A percentile compares a stretch with the other conserved stretches of the same genome.
Conservation (phyloP, 1,140 invertebrate species). For the Anadara kagoshimensis region DNA sequence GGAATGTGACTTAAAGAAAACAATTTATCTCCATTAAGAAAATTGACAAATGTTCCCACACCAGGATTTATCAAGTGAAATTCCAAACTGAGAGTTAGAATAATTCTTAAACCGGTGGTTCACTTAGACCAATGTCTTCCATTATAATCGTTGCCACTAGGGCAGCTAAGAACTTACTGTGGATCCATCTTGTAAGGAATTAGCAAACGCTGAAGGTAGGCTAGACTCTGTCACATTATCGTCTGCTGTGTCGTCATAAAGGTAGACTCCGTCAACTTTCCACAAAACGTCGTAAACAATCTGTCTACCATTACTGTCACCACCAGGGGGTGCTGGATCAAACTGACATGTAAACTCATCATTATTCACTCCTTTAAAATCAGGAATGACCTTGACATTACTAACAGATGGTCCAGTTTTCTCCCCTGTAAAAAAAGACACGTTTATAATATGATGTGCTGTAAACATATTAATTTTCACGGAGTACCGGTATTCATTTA, state of each 20-base stretch:
- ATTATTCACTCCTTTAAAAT: conserved; percentile 41
- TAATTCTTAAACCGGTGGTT: background rate
- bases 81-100: background rate
- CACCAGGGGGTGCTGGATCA: background rate
- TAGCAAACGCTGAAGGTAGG: conserved; percentile 18
- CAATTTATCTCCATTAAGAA: too few relatives aligned
- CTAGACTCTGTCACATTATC: conserved; percentile 26
- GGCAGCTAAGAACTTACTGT: conserved; percentile 15
- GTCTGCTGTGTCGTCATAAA: conserved; percentile 21
- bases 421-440: conserved; percentile 5
- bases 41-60: too few relatives aligned
- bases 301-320: background rate
- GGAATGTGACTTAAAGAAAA: too few relatives aligned
- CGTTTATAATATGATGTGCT: background rate
- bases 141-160: background rate
- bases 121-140: background rate
- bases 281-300: conserved; percentile 48
- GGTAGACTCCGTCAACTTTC: conserved; percentile 47
- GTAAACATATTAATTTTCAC: background rate
- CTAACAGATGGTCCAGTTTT: conserved; percentile 14
- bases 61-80: too few relatives aligned
- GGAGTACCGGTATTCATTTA: background rate
- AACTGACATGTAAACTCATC: conserved; percentile 50
- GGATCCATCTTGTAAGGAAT: conserved; percentile 32
- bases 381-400: conserved; percentile 21